These are phyloP conservation scores for Protodeltote pygarga DNA, from an alignment of 2,888 invertebrate genomes.

Conservation along the genomic window DNA sequence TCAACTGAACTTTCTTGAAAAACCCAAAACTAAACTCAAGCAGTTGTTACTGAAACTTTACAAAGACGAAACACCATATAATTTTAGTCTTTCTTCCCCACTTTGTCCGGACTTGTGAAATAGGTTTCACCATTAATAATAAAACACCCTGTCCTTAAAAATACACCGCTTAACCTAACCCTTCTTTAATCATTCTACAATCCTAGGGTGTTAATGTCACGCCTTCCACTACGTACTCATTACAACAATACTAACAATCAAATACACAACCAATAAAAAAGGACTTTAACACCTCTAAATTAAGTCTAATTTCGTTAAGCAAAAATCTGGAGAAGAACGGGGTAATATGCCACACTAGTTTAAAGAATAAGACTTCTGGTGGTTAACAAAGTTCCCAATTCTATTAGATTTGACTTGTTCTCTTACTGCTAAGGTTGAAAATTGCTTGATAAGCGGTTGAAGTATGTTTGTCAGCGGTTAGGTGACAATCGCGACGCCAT, in stretches of 20 bases:
- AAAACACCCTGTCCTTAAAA: slow-evolving; percentile 69
- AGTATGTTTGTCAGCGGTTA: slow-evolving; percentile 63
- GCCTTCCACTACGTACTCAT: slow-evolving; percentile 77
- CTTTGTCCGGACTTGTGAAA: slow-evolving; percentile 30
- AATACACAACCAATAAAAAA: slow-evolving; percentile 30
- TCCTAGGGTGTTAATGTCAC: slow-evolving; percentile 84
- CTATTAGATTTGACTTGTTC: slow-evolving; percentile 42
- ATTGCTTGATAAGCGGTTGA: slow-evolving; percentile 27
- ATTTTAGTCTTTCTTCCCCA: slow-evolving; percentile 35
- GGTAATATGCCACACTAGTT: slow-evolving; percentile 76
- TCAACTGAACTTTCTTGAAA: too few species aligned
- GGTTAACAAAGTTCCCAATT: slow-evolving; percentile 49
- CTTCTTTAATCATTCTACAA: slow-evolving; percentile 82
- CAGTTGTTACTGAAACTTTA: not conserved
- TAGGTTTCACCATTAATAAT: slow-evolving; percentile 77
- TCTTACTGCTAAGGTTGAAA: slow-evolving; percentile 1
- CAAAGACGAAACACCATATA: slow-evolving; percentile 8
- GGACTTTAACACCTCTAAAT: slow-evolving; percentile 18
- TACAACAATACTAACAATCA: slow-evolving; percentile 73
- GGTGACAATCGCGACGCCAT: slow-evolving; percentile 85
- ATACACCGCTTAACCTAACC: slow-evolving; percentile 78
- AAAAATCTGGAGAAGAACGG: slow-evolving; percentile 56
- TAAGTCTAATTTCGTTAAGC: slow-evolving; percentile 47
- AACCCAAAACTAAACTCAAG: too few species aligned
- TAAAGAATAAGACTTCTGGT: slow-evolving; percentile 80